Percentiles rank a stretch among this genome's conserved stretches.
These are phyloP conservation scores for Bos javanicus DNA, from an alignment of 2,113 vertebrate genomes.

Conservation along the genomic window DNA sequence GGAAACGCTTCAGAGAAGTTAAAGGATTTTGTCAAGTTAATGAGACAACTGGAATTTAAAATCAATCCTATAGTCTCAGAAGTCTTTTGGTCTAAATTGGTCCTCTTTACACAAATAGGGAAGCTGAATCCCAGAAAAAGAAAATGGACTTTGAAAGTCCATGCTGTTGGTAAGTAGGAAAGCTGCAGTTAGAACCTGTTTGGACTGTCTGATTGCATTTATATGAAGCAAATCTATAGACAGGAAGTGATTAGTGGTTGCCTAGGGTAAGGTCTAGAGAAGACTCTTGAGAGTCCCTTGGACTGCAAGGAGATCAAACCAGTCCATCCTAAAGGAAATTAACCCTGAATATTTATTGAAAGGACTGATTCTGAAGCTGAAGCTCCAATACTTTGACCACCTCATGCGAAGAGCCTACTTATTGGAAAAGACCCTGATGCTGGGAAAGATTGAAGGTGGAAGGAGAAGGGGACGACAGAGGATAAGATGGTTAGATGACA, in stretches of 20 bases:
- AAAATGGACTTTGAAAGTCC: not conserved
- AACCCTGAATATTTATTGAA: not conserved
- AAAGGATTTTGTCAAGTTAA: constrained; percentile 22
- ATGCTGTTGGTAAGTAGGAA: not conserved
- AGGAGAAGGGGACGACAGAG: not conserved
- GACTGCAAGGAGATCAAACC: not conserved
- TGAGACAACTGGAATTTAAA: constrained; percentile 3
- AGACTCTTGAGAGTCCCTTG: not conserved
- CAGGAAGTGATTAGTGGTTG: not conserved
- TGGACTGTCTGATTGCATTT: not conserved
- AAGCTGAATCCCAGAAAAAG: not conserved
- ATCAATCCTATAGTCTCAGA: not conserved
- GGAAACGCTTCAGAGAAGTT: not conserved
- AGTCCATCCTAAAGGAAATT: not conserved
- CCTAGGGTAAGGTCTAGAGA: not conserved
- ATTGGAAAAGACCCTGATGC: not conserved
- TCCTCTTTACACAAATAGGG: not conserved
- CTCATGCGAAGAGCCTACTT: not conserved
- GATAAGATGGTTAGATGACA: not conserved
- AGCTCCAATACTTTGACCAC: not conserved
- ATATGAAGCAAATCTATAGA: not conserved
- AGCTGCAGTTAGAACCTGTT: not conserved
- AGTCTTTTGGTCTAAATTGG: not conserved
- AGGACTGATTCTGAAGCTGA: not conserved
- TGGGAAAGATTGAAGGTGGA: not conserved